Base-by-base conservation (phyloP, 2,113 vertebrate genomes). In the Macquaria ambigua region DNA sequence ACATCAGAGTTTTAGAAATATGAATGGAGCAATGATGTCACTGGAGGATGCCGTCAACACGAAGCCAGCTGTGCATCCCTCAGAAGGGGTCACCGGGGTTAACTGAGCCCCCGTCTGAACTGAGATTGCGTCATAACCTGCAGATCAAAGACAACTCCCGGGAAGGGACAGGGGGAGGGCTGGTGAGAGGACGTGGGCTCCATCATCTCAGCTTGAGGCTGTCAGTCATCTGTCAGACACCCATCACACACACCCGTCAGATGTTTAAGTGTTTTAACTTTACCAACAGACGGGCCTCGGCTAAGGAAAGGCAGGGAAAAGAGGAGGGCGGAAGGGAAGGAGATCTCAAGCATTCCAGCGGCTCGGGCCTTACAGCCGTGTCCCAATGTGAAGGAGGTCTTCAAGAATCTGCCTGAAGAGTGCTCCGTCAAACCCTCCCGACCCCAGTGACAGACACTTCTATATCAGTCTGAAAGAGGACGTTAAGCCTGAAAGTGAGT, bases 151-250 rank as follows among this genome's bases (percentile, higher is more conserved):
- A 48, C 23, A 1, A n/a, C n/a, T 62, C 23, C 14, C 77, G 56
- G 77, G 87, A 78, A 77, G 64, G 31, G 50, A 52, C 12, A 20
- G 16, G 50, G 46, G 58, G 64, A 31, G 53, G 34, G 3, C 46
- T 46, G 53, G 61, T 2, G 67, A 76, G 66, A 75, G 37, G 69
- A 75, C 64, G 6, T 9, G 71, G 41, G 55, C 77, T 61, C 69
- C 74, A 66, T 68, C 79, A 67, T 69, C 72, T 81, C 62, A 74
- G 61, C 77, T 74, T 25, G 46, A 74, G 87, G 80, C 83, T 77
- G 90, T 88, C 94, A 89, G 68, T 94, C 86, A 85, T 63, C 88
- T 84, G 84, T 86, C 91, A 81, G 58, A 77, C 50, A 74, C 14
- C 70, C 56, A 18, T 90, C 88, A 81, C 59, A 28, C 79, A 61